Evolutionary conservation across 2,888 invertebrate species (phyloP), one percentile per base, ranked within the genome.

Genomic region (Mechanitis mazaeus): DNA sequence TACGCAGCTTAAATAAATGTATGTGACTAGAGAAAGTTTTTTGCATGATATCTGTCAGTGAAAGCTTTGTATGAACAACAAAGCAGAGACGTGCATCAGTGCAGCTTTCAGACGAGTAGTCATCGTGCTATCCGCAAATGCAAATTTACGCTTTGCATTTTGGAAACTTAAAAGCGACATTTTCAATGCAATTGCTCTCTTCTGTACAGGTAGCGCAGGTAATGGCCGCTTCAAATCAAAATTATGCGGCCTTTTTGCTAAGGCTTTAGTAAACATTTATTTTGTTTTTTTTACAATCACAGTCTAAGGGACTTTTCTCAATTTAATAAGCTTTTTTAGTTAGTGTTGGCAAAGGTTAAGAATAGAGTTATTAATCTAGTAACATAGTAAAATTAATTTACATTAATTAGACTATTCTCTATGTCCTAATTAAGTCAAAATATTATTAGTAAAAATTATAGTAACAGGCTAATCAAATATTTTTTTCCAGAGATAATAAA

Each of bases 141-240:
- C 77, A 79, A 86, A 87, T 85, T 86, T 85, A 83, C 81, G 81
- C 84, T 88, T 85, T 85, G 84, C 82, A 84, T 85, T 87, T 85
- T 78, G 83, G 85, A 85, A 87, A 87, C 87, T 86, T 86, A 86
- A 87, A 88, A 87, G 84, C 85, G 81, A 84, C 87, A 81, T 84
- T 88, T 84, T 82, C 80, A 84, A 86, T 86, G 87, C 83, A 82
- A 86, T 87, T 84, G 81, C 81, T 75, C 81, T 85, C 83, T 84
- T 83, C 64, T 83, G 77, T 77, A 76, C 82, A 83, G 85, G 79
- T 83, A 78, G 81, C 78, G 80, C 78, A 79, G 78, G 82, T 87
- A 87, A 88, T 87, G 87, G 86, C 87, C 86, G 85, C 87, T 88
- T 80, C 85, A 87, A 83, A 84, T 78, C 80, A 72, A 81, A 88